Evolutionary conservation across 2,797 vertebrate genomes (phyloP), one percentile per base, ranked within the genome.

Genomic region (Rhinichthys osculus): DNA sequence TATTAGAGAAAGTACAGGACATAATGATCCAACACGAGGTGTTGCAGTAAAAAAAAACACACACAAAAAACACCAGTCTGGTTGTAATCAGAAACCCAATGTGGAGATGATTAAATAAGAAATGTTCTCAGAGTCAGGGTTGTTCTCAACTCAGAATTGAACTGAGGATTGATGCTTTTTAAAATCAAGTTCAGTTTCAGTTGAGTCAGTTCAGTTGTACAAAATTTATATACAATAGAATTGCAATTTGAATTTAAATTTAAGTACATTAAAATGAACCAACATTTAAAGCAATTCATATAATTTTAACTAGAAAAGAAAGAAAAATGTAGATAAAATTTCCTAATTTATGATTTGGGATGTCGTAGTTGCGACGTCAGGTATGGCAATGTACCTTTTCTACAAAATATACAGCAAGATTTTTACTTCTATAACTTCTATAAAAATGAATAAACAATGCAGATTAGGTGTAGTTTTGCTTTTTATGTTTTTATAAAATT

Each of bases 11-110:
- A 70, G 47, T 38, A 83, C 67, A 64, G 42, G 69, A 79, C 50
- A 70, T 83, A 42, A 85, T 85, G 38, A 78, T 79, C 52, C 84
- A 82, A 35, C 54, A n/a, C 2, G 11, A 78, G 57, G 69, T 59
- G 72, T 78, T 81, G 82, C 78, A 70, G 40, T 50, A 84, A 74
- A 66, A 27, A 33, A 27, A 27, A 27, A 27, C 27, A 1, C 1
- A 27, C 1, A 27, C 1, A 27, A 84, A 74, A 66, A 27, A n/a
- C 14, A 57, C 35, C 3, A 23, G 71, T 83, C 42, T 38, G 38
- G 76, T 78, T 78, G 21, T 82, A 82, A 73, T 85, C 82, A 69
- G 69, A 52, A 40, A 66, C 44, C 23, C 30, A 40, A n/a, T 77
- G 52, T 78, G 16, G 57, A 69, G 44, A 82, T 82, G n/a, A 78